These are phyloP conservation scores for Drosophila pseudoobscura DNA, from an alignment of 1,140 invertebrate species.

Conservation along the genomic window DNA sequence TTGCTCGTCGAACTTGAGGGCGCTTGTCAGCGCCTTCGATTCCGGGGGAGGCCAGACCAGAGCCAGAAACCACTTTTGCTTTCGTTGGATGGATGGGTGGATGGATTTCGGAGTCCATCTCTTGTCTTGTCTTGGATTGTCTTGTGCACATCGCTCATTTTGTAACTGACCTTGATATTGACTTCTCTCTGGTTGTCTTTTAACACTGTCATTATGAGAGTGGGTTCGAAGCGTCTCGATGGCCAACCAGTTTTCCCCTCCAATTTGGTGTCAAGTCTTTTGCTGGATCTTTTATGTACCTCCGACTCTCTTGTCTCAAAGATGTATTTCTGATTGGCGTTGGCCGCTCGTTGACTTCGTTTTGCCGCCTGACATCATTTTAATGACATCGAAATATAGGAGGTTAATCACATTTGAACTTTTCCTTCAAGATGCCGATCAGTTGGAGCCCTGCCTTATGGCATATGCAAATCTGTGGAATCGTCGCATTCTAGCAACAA, in stretches of 20 bases:
- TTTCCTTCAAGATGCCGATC: constrained; percentile 23
- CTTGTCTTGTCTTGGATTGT: not conserved
- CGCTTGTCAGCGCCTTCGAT: constrained; percentile 26
- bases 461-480: constrained; percentile 31
- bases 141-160: constrained; percentile 41
- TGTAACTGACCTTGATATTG: constrained; percentile 81
- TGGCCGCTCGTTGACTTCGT: constrained; percentile 29
- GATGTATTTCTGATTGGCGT: constrained; percentile 16
- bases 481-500: not conserved
- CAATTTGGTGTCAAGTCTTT: constrained; percentile 17
- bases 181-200: constrained; percentile 43
- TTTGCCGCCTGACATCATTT: constrained; percentile 68
- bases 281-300: constrained; percentile 30
- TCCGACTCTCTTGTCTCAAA: not conserved
- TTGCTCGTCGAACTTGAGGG: constrained; percentile 44
- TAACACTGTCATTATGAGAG: constrained; percentile 46
- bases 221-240: constrained; percentile 56
- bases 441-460: constrained; percentile 32
- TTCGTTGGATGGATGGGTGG: constrained; percentile 29
- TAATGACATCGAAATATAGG: constrained; percentile 67
- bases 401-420: constrained; percentile 81
- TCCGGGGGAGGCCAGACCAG: not conserved
- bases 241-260: constrained; percentile 56
- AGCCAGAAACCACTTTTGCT: constrained; percentile 42
- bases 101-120: constrained; percentile 28